Evolutionary conservation across 2,797 vertebrate species (phyloP).

Genomic region (Psittacula echo): DNA sequence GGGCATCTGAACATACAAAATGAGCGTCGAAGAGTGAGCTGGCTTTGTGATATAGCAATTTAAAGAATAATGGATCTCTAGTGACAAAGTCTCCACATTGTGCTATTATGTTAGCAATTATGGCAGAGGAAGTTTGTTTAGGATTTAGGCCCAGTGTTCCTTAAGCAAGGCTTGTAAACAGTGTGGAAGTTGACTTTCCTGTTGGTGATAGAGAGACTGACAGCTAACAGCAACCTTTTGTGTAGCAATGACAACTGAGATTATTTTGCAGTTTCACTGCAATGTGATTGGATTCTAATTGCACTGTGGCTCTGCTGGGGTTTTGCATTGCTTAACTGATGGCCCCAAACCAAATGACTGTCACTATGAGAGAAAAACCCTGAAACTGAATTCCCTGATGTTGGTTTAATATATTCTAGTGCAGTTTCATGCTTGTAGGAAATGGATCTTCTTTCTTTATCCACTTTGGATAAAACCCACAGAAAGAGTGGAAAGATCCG

Average conservation of each 20-base stretch:
- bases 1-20: constrained; percentile 23
- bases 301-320: not conserved
- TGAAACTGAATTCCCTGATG: not conserved
- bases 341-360: constrained; percentile 8
- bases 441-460: not conserved
- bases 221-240: constrained; percentile 61
- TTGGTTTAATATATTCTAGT: not conserved
- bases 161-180: constrained; percentile 64
- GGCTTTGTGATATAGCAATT: not conserved
- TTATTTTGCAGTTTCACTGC: constrained; percentile 42
- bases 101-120: constrained; percentile 65
- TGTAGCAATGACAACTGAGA: constrained; percentile 24
- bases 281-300: constrained; percentile 27
- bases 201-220: constrained; percentile 70
- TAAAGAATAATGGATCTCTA: constrained; percentile 11
- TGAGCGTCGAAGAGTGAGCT: not conserved
- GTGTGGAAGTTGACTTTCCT: constrained; percentile 74
- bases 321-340: constrained; percentile 4
- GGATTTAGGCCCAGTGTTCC: constrained; percentile 70
- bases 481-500: not conserved
- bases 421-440: not conserved
- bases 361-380: not conserved
- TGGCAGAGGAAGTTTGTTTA: constrained; percentile 73
- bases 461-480: not conserved
- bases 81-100: constrained; percentile 16